A percentile compares a stretch with the other conserved stretches of the same genome.
Evolutionary conservation across 2,113 vertebrate species (phyloP).

Genomic region (Raja brachyura): DNA sequence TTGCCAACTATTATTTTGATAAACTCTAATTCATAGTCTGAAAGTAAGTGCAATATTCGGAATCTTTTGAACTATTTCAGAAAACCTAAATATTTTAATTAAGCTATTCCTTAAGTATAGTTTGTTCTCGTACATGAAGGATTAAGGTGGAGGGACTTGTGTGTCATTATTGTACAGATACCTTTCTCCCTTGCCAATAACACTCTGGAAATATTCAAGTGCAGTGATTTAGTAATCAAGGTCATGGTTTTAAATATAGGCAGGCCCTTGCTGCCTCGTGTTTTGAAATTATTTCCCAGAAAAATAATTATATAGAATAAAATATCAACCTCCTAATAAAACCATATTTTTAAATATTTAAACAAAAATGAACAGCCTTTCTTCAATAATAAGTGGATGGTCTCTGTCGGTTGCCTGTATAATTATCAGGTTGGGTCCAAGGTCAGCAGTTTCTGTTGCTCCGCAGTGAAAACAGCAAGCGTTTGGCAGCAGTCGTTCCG

Average conservation of each 20-base stretch:
- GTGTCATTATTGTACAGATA: neutral
- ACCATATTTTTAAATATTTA: conserved; percentile 1
- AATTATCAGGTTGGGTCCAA: neutral
- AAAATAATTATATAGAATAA: conserved; percentile 28
- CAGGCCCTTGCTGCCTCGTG: neutral
- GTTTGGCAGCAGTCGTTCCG: conserved; percentile 11
- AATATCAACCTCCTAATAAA: neutral
- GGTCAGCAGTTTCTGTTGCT: conserved; percentile 28
- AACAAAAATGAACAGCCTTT: conserved; percentile 29
- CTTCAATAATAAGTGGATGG: conserved; percentile 5
- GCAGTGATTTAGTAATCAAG: conserved; percentile 11
- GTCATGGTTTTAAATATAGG: conserved; percentile 15
- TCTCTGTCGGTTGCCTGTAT: conserved; percentile 22
- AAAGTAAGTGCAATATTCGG: neutral
- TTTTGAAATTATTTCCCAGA: conserved; percentile 22
- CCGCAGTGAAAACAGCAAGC: conserved; percentile 17
- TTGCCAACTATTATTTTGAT: neutral
- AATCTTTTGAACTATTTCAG: neutral
- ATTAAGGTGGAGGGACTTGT: neutral
- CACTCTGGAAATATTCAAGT: neutral
- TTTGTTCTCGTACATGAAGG: neutral
- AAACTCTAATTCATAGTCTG: neutral
- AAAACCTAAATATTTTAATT: neutral
- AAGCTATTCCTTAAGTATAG: neutral
- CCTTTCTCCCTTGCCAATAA: neutral